These are phyloP conservation scores for Agrochola lychnidis DNA, from an alignment of 2,888 invertebrate genomes.

Conservation along the genomic window DNA sequence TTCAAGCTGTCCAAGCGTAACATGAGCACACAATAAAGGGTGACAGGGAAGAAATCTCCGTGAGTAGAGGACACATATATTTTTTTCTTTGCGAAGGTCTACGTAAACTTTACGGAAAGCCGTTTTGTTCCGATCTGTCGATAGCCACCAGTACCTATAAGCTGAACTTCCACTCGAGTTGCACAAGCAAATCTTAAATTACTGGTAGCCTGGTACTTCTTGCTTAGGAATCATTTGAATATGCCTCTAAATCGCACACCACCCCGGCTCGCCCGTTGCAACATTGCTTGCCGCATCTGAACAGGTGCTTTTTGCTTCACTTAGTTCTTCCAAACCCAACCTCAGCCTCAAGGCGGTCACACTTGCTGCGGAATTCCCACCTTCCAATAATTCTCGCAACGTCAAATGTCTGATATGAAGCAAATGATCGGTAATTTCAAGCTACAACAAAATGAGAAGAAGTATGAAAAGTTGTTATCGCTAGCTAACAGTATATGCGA, in stretches of 20 bases:
- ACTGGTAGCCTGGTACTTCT: not conserved
- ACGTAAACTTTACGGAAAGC: not conserved
- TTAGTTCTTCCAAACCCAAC: not conserved
- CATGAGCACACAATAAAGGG: too few relatives aligned
- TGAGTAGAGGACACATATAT: too few relatives aligned
- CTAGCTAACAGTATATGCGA: too few relatives aligned
- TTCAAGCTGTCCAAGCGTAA: too few relatives aligned
- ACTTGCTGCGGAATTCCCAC: not conserved
- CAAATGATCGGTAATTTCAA: not conserved
- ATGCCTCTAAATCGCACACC: too few relatives aligned
- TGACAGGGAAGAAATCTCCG: too few relatives aligned
- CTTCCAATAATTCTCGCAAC: not conserved
- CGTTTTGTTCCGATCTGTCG: not conserved
- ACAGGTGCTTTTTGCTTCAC: not conserved
- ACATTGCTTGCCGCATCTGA: not conserved
- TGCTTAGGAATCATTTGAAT: not conserved
- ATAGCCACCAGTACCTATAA: not conserved
- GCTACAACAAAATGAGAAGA: slow-evolving; percentile 1
- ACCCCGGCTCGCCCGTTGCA: not conserved
- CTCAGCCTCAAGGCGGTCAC: not conserved
- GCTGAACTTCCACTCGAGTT: not conserved
- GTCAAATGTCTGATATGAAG: slow-evolving; percentile 1
- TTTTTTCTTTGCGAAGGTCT: not conserved
- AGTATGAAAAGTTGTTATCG: not conserved
- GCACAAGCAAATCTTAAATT: not conserved